A percentile compares a stretch with the other conserved stretches of the same genome.
phyloP scores from a whole-genome alignment of 2,113 vertebrate genomes.

The Telmatochromis sp. region DNA sequence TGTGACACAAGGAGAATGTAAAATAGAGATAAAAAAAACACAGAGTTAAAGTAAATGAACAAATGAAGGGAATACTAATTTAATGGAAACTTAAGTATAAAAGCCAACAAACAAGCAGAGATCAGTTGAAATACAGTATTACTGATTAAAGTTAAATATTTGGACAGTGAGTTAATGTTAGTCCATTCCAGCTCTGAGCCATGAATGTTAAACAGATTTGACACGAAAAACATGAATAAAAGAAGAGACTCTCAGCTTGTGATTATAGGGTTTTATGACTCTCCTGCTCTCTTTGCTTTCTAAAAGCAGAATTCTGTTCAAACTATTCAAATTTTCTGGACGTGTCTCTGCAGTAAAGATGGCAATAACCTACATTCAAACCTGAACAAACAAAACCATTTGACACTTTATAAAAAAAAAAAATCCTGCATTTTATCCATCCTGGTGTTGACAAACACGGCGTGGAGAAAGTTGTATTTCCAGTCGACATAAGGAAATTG shows the following conservation, averaged over 20 bases:
- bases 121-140: constrained; percentile 5
- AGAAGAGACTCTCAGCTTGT: constrained; percentile 6
- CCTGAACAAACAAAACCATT: background rate
- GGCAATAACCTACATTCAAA: background rate
- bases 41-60: background rate
- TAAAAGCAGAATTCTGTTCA: background rate
- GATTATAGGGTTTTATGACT: background rate
- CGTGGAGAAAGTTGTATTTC: background rate
- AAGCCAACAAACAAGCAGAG: constrained; percentile 26
- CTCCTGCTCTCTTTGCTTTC: background rate
- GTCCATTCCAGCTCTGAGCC: background rate
- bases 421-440: background rate
- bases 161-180: constrained; percentile 4
- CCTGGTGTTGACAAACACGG: background rate
- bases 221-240: constrained; percentile 24
- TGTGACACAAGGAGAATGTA: background rate
- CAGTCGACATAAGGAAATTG: constrained; percentile 23
- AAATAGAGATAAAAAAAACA: background rate
- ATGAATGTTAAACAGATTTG: constrained; percentile 28
- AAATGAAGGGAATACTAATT: background rate
- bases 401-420: background rate
- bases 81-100: background rate
- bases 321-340: background rate
- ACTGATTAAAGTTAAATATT: constrained; percentile 39
- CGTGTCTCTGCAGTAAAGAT: background rate